phyloP scores from a whole-genome alignment of 2,113 vertebrate species.

The Melanocharis versteri region DNA sequence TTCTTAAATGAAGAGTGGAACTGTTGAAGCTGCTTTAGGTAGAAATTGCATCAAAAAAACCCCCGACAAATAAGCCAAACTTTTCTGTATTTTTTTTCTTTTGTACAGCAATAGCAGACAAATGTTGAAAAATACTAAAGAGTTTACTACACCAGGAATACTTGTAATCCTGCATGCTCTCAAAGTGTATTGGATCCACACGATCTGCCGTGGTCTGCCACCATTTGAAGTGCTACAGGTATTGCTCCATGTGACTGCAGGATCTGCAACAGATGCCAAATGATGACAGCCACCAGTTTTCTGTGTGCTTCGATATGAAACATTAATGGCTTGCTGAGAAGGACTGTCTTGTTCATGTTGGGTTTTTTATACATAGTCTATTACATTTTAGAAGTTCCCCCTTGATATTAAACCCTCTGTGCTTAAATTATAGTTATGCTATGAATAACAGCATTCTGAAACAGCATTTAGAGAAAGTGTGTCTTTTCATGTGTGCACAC shows the following conservation, averaged over 20 bases:
- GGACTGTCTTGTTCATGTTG: neutral
- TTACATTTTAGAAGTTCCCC: neutral
- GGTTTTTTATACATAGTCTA: accelerated
- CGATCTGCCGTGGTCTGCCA: neutral
- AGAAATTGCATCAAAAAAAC: neutral
- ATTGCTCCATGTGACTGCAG: neutral
- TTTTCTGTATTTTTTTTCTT: neutral
- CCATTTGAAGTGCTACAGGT: neutral
- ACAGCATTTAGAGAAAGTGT: neutral
- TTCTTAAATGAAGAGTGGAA: neutral
- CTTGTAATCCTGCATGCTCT: neutral
- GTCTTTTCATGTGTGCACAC: accelerated
- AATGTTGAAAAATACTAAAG: neutral
- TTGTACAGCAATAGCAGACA: neutral
- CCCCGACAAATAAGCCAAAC: neutral
- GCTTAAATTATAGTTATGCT: neutral
- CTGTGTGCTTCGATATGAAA: neutral
- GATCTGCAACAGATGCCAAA: neutral
- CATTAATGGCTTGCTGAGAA: neutral
- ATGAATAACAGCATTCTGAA: neutral
- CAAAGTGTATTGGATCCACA: neutral
- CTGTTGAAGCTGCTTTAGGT: neutral
- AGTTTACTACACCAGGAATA: neutral
- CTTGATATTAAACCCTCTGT: neutral
- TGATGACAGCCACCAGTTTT: neutral